Evolutionary conservation across 2,888 invertebrate species (phyloP), one percentile per base, ranked within the genome.

Genomic region (Pelosia muscerda): DNA sequence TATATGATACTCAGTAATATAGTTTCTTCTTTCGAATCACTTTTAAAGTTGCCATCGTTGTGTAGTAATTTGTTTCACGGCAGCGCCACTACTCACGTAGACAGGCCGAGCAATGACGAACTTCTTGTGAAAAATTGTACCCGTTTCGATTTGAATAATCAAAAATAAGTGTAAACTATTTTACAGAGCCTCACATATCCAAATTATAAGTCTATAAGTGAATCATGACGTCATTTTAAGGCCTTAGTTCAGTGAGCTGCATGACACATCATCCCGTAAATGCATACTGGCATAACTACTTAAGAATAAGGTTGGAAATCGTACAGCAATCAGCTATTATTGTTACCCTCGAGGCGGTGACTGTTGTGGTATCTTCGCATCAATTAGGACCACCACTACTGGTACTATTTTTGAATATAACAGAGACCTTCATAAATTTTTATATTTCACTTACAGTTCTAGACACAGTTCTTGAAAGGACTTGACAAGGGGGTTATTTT

Each of bases 351-450:
- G 55, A 58, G 78, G 73, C 76, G 75, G 69, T 78, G 79, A 79
- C 82, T 81, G 78, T 49, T 58, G 71, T 23, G 72, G 81, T 76
- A 82, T 82, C 79, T 77, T 81, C 69, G 75, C 74, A 76, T 76
- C 71, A 34, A 25, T 65, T 63, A 76, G 69, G 66, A 42, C 6
- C 42, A 42, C 19, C 42, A 42, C 19, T 42, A 19, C 42, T 6
- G 42, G 19, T 4, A 38, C 42, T 6, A 42, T 42, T 42, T 5
- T 42, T 42, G 42, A 3, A 15, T 6, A 42, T 42, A 42, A 42
- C 19, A 19, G 42, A 42, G 42, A 6, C 42, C 5, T 42, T 42
- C 6, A 38, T 38, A 38, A 42, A 42, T 42, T 19, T 42, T 42
- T 42, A 19, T 38, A 38, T 4, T 34, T 34, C 11, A 34, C 15